Conservation (phyloP, 2,888 invertebrate species). For the Sepiola atlantica region DNA sequence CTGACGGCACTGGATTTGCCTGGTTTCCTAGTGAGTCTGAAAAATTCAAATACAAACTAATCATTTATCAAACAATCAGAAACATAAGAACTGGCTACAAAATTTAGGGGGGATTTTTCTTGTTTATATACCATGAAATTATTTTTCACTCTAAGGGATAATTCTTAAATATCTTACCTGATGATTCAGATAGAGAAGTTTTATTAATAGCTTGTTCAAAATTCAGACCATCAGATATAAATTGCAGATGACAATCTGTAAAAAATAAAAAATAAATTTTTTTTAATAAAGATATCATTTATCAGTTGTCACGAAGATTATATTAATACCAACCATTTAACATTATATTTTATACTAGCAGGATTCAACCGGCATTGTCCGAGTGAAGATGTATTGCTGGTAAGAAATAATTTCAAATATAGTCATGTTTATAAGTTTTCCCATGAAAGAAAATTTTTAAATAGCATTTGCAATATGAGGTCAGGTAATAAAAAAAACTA, state of each 20-base stretch:
- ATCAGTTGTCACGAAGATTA: too few relatives aligned
- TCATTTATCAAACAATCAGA: slow-evolving; percentile 45
- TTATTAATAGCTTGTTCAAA: slow-evolving; percentile 39
- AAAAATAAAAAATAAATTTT: not conserved
- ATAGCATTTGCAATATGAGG: not conserved
- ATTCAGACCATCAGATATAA: slow-evolving; percentile 38
- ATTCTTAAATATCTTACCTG: slow-evolving; percentile 40
- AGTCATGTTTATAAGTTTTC: too few relatives aligned
- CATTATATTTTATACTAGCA: too few relatives aligned
- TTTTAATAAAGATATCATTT: too few relatives aligned
- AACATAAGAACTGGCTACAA: slow-evolving; percentile 39
- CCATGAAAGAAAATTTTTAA: too few relatives aligned
- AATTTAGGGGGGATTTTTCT: not conserved
- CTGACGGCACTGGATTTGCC: slow-evolving; percentile 47
- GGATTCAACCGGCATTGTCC: too few relatives aligned
- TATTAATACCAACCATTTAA: too few relatives aligned
- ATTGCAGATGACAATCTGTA: slow-evolving; percentile 45
- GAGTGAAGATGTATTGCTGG: not conserved
- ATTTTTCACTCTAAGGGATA: not conserved
- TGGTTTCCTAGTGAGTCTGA: slow-evolving; percentile 47
- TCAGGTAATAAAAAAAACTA: too few relatives aligned
- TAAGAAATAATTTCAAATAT: not conserved
- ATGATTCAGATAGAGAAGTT: slow-evolving; percentile 40
- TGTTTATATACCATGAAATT: slow-evolving; percentile 39
- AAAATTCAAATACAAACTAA: slow-evolving; percentile 47